phyloP scores from a whole-genome alignment of 2,797 vertebrate species.

The Eulemur albifrons region DNA sequence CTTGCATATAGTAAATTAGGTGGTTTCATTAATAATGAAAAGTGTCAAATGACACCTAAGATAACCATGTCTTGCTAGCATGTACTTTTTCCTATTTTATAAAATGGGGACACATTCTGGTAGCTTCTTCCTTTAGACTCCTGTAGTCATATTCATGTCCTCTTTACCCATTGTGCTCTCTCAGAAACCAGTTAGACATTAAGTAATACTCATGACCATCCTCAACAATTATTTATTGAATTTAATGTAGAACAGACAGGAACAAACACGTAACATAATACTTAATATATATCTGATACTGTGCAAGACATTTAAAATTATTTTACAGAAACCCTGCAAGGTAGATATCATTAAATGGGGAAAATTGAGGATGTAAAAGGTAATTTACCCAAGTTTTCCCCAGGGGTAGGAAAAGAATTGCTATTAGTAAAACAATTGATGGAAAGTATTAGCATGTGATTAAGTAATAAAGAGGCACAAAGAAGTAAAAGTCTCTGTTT shows the following conservation, averaged over 20 bases:
- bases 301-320: constrained; percentile 20
- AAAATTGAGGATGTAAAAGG: constrained; percentile 48
- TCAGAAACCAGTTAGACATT: not conserved
- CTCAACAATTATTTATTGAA: not conserved
- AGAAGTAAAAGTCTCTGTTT: not conserved
- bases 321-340: constrained; percentile 44
- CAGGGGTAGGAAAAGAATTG: constrained; percentile 25
- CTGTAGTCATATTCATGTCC: not conserved
- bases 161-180: not conserved
- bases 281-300: not conserved
- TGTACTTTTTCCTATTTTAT: not conserved
- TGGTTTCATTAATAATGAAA: not conserved
- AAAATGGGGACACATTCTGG: not conserved
- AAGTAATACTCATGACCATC: not conserved
- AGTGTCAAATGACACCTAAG: not conserved
- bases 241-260: not conserved
- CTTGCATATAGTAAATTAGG: not conserved
- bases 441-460: not conserved
- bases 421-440: constrained; percentile 49
- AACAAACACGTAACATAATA: not conserved
- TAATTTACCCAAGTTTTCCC: constrained; percentile 55
- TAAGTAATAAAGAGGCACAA: constrained; percentile 26
- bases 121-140: not conserved
- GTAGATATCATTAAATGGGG: constrained; percentile 28
- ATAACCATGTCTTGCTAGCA: not conserved